Base-by-base conservation (phyloP, 2,113 vertebrate genomes). In the Hipposideros armiger region DNA sequence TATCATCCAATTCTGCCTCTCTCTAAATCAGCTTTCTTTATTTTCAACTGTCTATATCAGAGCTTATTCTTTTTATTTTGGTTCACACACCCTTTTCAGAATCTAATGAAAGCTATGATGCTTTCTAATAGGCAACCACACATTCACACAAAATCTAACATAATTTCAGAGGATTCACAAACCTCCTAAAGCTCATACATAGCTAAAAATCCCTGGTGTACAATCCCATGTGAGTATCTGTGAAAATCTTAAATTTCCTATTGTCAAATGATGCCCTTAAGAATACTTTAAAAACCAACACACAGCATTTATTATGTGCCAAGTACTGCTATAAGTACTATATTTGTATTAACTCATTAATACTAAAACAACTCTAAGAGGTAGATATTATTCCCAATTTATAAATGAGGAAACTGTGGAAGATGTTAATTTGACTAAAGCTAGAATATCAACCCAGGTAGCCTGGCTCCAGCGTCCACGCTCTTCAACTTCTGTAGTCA, bases 211-310 rank as follows among this genome's bases (percentile, higher is more conserved):
- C 42, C 42, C 45, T 85, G 42, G 24, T 83, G 15, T 69, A 73
- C 58, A 82, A 86, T 78, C 16, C 52, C 16, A 77, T 5, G 14
- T 91, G 30, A 87, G 6, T 82, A 73, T 45, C 36, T 60, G 42
- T 60, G 83, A 96, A 96, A 93, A 89, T 4, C 45, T 93, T 66
- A 84, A 40, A 70, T 96, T 93, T 93, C 40, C 28, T 86, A 72
- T 20, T 52, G 72, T 19, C 22, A 96, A 93, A 66, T n/a, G 6
- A 76, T 28, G 50, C 4, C 20, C 45, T 87, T 84, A 73, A 77
- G 36, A 90, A 52, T 62, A 88, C 52, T 32, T 76, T 69, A 19
- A 92, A 92, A 97, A 95, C 58, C 19, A 82, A 73, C 5, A 82
- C 22, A 58, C 0, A 40, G 54, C 32, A 95, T 47, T 89, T 95